Conservation (phyloP, 2,113 vertebrate species). For the Himantopus leucocephalus region DNA sequence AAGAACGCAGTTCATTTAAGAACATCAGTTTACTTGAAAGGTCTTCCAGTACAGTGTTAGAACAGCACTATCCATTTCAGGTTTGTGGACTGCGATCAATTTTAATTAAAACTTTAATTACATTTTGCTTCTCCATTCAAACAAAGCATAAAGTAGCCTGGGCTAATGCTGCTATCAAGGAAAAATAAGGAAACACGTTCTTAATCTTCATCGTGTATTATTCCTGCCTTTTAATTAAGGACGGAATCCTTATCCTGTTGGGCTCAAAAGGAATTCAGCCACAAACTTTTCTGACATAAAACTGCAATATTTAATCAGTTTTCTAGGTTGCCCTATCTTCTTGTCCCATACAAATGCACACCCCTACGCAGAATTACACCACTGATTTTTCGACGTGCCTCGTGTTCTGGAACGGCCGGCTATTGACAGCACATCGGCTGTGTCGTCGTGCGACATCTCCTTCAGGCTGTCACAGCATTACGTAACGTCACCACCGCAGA, state of each 20-base stretch:
- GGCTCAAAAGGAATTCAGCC: neutral
- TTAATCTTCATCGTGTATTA: neutral
- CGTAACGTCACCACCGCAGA: neutral
- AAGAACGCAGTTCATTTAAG: neutral
- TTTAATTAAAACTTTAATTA: slow-evolving; percentile 61
- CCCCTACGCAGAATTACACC: neutral
- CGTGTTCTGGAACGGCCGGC: neutral
- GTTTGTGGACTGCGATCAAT: neutral
- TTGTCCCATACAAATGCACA: neutral
- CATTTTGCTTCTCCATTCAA: slow-evolving; percentile 22
- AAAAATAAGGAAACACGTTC: neutral
- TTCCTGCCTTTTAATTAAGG: neutral
- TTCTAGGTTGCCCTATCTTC: neutral
- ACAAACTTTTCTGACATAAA: neutral
- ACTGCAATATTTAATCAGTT: neutral
- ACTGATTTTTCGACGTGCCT: neutral
- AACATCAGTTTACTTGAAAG: neutral
- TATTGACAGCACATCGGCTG: neutral
- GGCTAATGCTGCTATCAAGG: neutral
- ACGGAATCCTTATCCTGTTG: neutral
- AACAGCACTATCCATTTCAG: neutral
- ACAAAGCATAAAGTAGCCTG: neutral
- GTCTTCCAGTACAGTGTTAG: neutral
- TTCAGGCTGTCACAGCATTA: neutral
- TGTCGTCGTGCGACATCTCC: neutral